Evolutionary conservation across 2,113 vertebrate genomes (phyloP).

Genomic region (Vidua chalybeata): DNA sequence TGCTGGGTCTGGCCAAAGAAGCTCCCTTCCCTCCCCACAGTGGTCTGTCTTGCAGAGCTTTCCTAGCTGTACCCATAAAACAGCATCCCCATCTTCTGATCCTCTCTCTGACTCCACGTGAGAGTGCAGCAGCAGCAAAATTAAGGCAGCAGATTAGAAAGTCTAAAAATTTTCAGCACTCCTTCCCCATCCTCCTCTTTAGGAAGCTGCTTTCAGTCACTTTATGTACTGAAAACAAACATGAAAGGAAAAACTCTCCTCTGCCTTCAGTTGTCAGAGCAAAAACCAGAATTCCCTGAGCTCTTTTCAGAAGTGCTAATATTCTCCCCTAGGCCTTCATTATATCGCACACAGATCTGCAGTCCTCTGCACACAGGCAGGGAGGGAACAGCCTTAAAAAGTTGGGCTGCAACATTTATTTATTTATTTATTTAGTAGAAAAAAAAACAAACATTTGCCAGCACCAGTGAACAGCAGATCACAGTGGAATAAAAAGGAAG

Average conservation of each 20-base stretch:
- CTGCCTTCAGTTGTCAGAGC: constrained; percentile 67
- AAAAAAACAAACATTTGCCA: neutral
- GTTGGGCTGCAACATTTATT: neutral
- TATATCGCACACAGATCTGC: constrained; percentile 49
- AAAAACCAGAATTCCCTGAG: constrained; percentile 65
- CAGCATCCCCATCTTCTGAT: neutral
- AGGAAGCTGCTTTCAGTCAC: constrained; percentile 62
- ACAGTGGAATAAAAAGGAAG: neutral
- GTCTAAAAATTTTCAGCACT: constrained; percentile 2
- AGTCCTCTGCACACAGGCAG: constrained; percentile 33
- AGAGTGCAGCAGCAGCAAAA: neutral
- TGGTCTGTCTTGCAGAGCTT: neutral
- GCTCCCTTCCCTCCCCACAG: neutral
- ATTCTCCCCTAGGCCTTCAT: constrained; percentile 65
- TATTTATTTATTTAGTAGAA: constrained; percentile 7
- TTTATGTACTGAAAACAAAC: constrained; percentile 68
- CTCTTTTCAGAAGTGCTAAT: constrained; percentile 71
- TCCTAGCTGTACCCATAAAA: neutral
- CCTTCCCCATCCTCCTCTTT: neutral
- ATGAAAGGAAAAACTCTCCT: constrained; percentile 65
- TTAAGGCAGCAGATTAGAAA: constrained; percentile 46
- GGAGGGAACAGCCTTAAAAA: constrained; percentile 41
- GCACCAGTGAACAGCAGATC: neutral
- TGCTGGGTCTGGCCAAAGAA: neutral
- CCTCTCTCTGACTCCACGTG: neutral